Evolutionary conservation across 2,797 vertebrate species (phyloP), one percentile per base, ranked within the genome.

Genomic region (Myotis pilosus): DNA sequence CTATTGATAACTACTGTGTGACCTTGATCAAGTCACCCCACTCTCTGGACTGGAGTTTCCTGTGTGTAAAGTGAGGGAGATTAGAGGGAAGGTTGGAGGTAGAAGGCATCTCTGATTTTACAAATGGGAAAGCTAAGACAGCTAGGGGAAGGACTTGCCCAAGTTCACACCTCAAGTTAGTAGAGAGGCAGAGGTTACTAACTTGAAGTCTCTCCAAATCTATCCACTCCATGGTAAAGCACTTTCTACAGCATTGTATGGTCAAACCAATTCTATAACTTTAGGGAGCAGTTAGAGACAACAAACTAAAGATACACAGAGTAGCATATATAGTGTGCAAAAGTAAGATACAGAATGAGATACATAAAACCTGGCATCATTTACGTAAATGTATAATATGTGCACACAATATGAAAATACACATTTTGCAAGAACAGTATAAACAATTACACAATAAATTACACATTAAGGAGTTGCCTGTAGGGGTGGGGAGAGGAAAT

Each of bases 311-410:
- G 55, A 72, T 66, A 57, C 17, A 57, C 25, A 33, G 55, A 82
- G 20, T 30, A 90, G 36, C 22, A 44, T 30, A 62, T 16, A 7
- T 81, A 49, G 41, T 71, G 3, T 85, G 38, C 22, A 57, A 80
- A 74, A 91, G 23, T 55, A 71, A 93, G 25, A 62, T 74, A 82
- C 15, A 92, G n/a, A 76, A 76, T 69, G 75, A 91, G 47, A 53
- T 72, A 38, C 53, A 51, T 53, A 94, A 75, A 94, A 75, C 49
- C 12, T 0, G 0, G 44, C 28, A 33, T 30, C n/a, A 84, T 69
- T 94, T 94, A 80, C 10, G 44, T 89, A 85, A 88, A 85, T 89
- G 44, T 89, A 84, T 89, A 91, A 44, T 33, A 62, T 17, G 10
- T 41, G 5, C 38, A 74, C 5, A 55, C 30, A 78, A 84, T 53